A percentile compares a stretch with the other conserved stretches of the same genome.
Conservation (phyloP, 2,797 vertebrate species). For the Anniella stebbinsi region DNA sequence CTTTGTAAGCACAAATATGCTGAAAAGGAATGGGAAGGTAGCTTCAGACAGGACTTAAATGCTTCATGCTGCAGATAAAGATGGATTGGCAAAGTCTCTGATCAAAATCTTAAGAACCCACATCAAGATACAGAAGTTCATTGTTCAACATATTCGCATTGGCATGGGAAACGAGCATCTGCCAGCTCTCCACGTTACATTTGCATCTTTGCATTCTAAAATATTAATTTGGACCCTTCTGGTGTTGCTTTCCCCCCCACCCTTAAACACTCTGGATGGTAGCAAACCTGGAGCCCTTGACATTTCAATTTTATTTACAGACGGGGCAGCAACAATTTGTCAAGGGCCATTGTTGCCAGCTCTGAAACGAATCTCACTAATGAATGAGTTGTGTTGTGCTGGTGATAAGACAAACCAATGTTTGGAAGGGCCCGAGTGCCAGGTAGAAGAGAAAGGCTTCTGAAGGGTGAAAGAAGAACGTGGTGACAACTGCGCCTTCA, state of each 20-base stretch:
- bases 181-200: conserved; percentile 34
- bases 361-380: conserved; percentile 34
- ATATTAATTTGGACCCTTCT: conserved; percentile 43
- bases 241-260: neutral
- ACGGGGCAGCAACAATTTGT: conserved; percentile 37
- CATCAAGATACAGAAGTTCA: neutral
- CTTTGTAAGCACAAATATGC: neutral
- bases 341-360: neutral
- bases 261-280: conserved; percentile 9
- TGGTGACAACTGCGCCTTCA: conserved; percentile 22
- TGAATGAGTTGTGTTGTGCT: conserved; percentile 25
- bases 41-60: neutral
- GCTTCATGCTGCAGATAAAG: neutral
- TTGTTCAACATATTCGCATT: neutral
- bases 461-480: conserved; percentile 14
- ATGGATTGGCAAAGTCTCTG: conserved; percentile 4
- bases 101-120: conserved; percentile 1
- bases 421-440: conserved; percentile 28
- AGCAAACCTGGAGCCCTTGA: conserved; percentile 28
- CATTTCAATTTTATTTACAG: conserved; percentile 40
- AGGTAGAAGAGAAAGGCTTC: conserved; percentile 24
- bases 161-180: conserved; percentile 20
- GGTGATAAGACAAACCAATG: conserved; percentile 37
- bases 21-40: conserved; percentile 1
- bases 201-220: conserved; percentile 38